phyloP scores from a whole-genome alignment of 2,888 invertebrate species.

The Hofmannophila pseudospretella region DNA sequence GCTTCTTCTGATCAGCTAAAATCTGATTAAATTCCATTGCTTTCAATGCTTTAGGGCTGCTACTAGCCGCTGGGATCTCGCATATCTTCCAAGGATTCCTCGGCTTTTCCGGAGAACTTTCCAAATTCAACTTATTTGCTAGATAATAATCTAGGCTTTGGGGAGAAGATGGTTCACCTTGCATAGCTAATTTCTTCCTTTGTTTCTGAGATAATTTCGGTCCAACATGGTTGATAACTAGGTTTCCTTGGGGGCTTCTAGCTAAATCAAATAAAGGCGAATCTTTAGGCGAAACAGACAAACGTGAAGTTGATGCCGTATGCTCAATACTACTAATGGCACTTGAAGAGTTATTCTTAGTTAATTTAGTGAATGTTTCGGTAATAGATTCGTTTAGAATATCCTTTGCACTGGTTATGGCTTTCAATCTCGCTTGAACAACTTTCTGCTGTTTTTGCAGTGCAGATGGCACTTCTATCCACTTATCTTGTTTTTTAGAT shows the following conservation, averaged over 20 bases:
- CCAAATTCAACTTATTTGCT: conserved; percentile 36
- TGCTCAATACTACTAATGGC: conserved; percentile 24
- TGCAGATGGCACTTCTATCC: conserved; percentile 65
- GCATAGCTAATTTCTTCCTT: conserved; percentile 77
- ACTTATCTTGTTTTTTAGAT: conserved; percentile 49
- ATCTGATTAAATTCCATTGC: conserved; percentile 74
- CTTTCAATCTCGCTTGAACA: conserved; percentile 68
- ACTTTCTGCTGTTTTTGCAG: conserved; percentile 69
- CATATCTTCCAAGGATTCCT: conserved; percentile 71
- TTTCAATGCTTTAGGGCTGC: conserved; percentile 55
- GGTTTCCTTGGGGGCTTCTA: conserved; percentile 48
- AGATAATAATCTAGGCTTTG: conserved; percentile 49
- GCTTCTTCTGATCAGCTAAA: conserved; percentile 84
- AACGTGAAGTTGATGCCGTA: conserved; percentile 36
- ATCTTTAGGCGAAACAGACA: conserved; percentile 58
- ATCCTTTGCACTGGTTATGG: conserved; percentile 56
- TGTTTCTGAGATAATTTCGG: conserved; percentile 82
- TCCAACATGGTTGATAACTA: conserved; percentile 61
- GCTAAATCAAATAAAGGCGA: conserved; percentile 37
- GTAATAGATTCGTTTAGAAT: conserved; percentile 50
- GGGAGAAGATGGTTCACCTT: conserved; percentile 43
- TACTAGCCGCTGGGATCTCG: conserved; percentile 44
- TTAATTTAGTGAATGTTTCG: conserved; percentile 58
- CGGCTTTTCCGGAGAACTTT: conserved; percentile 58
- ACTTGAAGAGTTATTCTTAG: conserved; percentile 46